Conservation (phyloP, 1,140 invertebrate species). For the Drosophila repletoides region DNA sequence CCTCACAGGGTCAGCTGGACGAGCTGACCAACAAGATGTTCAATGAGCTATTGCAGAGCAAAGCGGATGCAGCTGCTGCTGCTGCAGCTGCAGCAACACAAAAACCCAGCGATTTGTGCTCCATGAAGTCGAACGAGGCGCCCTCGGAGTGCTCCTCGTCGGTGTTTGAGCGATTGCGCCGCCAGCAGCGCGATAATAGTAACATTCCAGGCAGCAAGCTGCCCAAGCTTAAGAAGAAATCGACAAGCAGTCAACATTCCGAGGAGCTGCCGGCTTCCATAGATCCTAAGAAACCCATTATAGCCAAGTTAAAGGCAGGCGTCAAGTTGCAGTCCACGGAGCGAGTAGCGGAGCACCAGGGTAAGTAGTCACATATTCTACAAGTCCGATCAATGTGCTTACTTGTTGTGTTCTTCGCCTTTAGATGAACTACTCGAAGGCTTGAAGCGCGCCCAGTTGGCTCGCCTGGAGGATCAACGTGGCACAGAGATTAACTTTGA, state of each 20-base stretch:
- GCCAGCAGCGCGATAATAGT: constrained; percentile 83
- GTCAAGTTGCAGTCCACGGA: constrained; percentile 87
- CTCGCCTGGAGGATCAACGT: constrained; percentile 90
- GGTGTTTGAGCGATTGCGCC: constrained; percentile 87
- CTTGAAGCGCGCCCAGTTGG: constrained; percentile 88
- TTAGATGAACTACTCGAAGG: constrained; percentile 88
- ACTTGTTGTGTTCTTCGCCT: no score
- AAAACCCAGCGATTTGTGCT: constrained; percentile 57
- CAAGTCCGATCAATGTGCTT: background rate
- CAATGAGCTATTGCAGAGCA: constrained; percentile 89
- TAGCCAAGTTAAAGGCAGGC: constrained; percentile 88
- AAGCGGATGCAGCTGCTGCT: constrained; percentile 83
- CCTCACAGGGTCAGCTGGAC: constrained; percentile 85
- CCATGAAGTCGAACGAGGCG: constrained; percentile 87
- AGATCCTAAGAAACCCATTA: constrained; percentile 84
- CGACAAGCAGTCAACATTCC: constrained; percentile 69
- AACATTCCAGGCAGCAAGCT: constrained; percentile 68
- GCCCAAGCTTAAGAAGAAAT: constrained; percentile 76
- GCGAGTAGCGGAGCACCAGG: constrained; percentile 87
- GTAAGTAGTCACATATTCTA: constrained; percentile 66
- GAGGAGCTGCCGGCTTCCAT: constrained; percentile 39
- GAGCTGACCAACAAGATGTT: constrained; percentile 94
- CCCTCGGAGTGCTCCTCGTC: constrained; percentile 87
- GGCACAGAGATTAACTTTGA: constrained; percentile 92
- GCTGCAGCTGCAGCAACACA: constrained; percentile 19